These are phyloP conservation scores for Meloe dianella DNA, from an alignment of 2,888 invertebrate genomes.

Conservation along the genomic window DNA sequence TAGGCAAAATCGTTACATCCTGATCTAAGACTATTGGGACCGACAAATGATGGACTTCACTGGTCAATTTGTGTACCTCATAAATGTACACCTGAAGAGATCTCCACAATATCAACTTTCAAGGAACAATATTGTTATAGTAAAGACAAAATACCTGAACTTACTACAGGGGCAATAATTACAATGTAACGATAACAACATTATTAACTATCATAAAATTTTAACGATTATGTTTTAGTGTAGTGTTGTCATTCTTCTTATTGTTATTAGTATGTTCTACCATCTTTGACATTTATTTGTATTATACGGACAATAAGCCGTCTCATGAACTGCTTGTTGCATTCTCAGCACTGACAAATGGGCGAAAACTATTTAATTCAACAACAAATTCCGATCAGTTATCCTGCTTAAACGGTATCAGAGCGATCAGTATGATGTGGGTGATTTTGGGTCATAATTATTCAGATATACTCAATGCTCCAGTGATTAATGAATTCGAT, in stretches of 20 bases:
- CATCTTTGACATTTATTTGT: constrained; percentile 11
- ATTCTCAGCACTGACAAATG: constrained; percentile 58
- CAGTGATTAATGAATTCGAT: constrained; percentile 2
- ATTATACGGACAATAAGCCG: background rate
- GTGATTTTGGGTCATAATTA: constrained; percentile 53
- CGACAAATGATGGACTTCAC: background rate
- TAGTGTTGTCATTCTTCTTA: background rate
- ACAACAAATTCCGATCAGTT: constrained; percentile 50
- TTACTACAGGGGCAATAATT: constrained; percentile 10
- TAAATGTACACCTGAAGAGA: constrained; percentile 14
- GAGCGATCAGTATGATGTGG: constrained; percentile 59
- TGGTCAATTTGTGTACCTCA: constrained; percentile 1
- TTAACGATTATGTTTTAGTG: background rate
- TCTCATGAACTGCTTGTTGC: constrained; percentile 11
- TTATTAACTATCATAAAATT: background rate
- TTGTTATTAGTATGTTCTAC: background rate
- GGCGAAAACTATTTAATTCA: constrained; percentile 53
- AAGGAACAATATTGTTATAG: constrained; percentile 7
- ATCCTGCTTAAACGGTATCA: constrained; percentile 57
- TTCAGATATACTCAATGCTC: background rate
- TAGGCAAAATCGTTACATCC: background rate
- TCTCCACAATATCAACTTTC: background rate
- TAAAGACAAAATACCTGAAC: background rate
- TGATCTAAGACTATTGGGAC: background rate
- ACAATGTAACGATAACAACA: background rate